Conservation (phyloP, 2,797 vertebrate genomes). For the Esox masquinongy region DNA sequence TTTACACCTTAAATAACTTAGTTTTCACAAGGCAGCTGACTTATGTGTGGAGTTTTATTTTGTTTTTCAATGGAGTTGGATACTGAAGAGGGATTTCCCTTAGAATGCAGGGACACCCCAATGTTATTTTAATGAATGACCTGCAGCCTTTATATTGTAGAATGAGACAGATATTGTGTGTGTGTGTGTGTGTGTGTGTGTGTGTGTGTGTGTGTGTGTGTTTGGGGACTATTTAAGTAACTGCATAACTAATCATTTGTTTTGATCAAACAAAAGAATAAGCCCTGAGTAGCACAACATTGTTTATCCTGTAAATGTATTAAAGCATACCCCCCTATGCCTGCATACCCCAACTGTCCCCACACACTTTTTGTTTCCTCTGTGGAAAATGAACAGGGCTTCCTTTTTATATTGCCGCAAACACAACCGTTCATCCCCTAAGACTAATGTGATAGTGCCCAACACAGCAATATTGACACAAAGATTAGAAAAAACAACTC, state of each 20-base stretch:
- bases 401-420: too few species aligned
- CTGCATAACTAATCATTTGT: constrained; percentile 12
- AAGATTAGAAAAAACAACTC: not conserved
- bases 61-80: constrained; percentile 11
- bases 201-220: constrained; percentile 15
- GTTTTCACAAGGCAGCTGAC: constrained; percentile 20
- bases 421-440: not conserved
- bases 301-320: constrained; percentile 17
- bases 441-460: not conserved
- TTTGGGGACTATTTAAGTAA: constrained; percentile 33
- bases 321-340: too few species aligned
- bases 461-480: not conserved
- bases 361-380: not conserved
- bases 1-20: constrained; percentile 19
- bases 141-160: constrained; percentile 24
- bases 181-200: constrained; percentile 5
- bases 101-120: not conserved
- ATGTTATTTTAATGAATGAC: not conserved
- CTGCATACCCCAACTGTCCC: too few species aligned
- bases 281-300: constrained; percentile 22
- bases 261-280: constrained; percentile 34
- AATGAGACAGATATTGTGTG: constrained; percentile 27
- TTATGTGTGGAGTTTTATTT: constrained; percentile 32
- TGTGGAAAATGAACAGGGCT: constrained; percentile 48
- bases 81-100: not conserved